Base-by-base conservation (phyloP, 2,888 invertebrate genomes). In the Lithosia quadra region DNA sequence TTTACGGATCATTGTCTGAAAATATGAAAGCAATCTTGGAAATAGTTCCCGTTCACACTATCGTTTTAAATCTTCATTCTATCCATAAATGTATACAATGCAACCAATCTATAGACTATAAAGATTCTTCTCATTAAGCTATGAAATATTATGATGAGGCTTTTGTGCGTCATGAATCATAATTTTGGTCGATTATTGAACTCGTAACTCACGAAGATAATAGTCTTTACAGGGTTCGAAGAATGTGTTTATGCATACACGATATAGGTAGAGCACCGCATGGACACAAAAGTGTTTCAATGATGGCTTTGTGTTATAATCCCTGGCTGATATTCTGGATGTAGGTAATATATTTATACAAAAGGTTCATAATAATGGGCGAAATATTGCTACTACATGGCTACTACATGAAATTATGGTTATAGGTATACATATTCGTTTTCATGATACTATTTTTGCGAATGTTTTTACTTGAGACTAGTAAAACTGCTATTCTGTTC, bases 161-260 rank as follows among this genome's bases (percentile, higher is more conserved):
- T 61, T 43, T 60, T 39, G 22, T 39, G 21, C 49, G n/a, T 28
- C 24, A 60, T 36, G 15, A 18, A 73, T 79, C 72, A 79, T 71
- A 71, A 67, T 69, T 67, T 67, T 68, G 58, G 61, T 67, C 64
- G 73, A 77, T 81, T 83, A 83, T 81, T 77, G 79, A 74, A 65
- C 62, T 66, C 76, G 77, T 84, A 84, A 84, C 78, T 84, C 82
- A 80, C 72, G 74, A 76, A 84, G 81, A 83, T 84, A 86, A 86
- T 84, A 80, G 81, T 75, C 82, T 80, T 79, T 79, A 78, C 69
- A 75, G 68, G 82, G 70, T 79, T 76, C 73, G 68, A 81, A 81
- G 80, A 84, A 85, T 81, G 73, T 82, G 43, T 55, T 39, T 36
- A 33, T 79, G 80, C 83, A 80, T 73, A 81, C 77, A 82, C 75